A percentile compares a stretch with the other conserved stretches of the same genome.
Evolutionary conservation across 2,797 vertebrate genomes (phyloP).

Genomic region (Alcedo atthis): DNA sequence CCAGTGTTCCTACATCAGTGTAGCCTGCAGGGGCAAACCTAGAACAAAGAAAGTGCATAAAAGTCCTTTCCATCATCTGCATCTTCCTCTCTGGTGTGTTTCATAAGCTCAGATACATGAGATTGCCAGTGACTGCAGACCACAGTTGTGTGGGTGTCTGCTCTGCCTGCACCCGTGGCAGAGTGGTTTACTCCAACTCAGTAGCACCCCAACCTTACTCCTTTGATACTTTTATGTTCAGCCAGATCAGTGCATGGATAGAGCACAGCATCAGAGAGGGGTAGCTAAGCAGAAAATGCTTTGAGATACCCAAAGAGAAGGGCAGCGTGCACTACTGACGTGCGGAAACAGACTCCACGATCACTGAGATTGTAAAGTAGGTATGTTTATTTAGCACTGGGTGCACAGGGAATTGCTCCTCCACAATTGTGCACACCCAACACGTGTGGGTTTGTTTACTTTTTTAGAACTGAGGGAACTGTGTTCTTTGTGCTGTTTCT

Average conservation of each 20-base stretch:
- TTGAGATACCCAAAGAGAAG: neutral
- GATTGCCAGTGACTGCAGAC: neutral
- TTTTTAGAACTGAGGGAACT: neutral
- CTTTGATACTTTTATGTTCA: neutral
- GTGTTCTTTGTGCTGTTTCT: neutral
- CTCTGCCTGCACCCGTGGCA: neutral
- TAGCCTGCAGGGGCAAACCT: neutral
- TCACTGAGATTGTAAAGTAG: no score
- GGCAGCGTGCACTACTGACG: neutral
- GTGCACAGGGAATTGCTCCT: no score
- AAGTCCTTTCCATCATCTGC: neutral
- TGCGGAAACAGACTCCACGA: no score
- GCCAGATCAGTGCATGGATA: neutral
- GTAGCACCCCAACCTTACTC: fast-evolving
- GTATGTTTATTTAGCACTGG: no score
- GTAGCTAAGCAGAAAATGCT: neutral
- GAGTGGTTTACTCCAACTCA: neutral
- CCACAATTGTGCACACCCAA: no score
- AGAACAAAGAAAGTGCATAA: neutral
- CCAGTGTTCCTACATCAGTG: neutral
- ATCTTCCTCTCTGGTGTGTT: neutral
- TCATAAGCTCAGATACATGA: neutral
- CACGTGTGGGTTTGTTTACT: neutral
- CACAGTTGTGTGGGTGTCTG: neutral
- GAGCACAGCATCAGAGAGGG: neutral